Base-by-base conservation (phyloP, 1,140 invertebrate genomes). In the Drosophila burlai region DNA sequence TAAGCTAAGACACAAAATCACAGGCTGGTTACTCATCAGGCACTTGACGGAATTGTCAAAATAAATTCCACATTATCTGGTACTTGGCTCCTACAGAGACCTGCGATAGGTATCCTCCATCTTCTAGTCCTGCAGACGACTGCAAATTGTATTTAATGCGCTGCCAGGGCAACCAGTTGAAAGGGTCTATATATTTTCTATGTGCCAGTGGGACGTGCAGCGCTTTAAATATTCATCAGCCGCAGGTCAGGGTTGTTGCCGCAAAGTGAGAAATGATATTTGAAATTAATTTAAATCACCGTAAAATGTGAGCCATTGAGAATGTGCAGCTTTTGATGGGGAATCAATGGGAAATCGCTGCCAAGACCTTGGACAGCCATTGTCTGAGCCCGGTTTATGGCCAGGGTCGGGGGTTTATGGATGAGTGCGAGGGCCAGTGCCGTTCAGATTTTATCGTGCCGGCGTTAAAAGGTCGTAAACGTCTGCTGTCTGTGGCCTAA, bases 231-330 rank as follows among this genome's bases (percentile, higher is more conserved):
- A 90, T 90, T 90, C 85, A 90, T 90, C 84, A 85, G 82, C 52
- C 29, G 64, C 40, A 57, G 45, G 49, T 85, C 85, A 90, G 75
- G 71, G 64, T 75, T 58, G 61, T 63, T 63, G 52, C 64, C 40
- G 52, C 67, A 52, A 52, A 81, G 79, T 91, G 86, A 77, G 79
- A 85, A 91, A 83, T 76, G 82, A 85, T 81, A 80, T 91, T 86
- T 62, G 82, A 91, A 91, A 85, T 91, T 90, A 91, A 91, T 90
- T 90, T 90, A 81, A 90, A 90, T 91, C 86, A 80, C 60, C 64
- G 50, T 7, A 66, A 86, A 90, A 82, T 86, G 76, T 77, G 72
- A 80, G 80, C 63, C 57, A 68, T 79, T 36, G 68, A 58, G 68
- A 80, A 77, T 73, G 57, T 75, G 76, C 89, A 78, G 45, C 66